phyloP scores from a whole-genome alignment of 2,797 vertebrate genomes.

The Parauchenoglanis ngamensis region DNA sequence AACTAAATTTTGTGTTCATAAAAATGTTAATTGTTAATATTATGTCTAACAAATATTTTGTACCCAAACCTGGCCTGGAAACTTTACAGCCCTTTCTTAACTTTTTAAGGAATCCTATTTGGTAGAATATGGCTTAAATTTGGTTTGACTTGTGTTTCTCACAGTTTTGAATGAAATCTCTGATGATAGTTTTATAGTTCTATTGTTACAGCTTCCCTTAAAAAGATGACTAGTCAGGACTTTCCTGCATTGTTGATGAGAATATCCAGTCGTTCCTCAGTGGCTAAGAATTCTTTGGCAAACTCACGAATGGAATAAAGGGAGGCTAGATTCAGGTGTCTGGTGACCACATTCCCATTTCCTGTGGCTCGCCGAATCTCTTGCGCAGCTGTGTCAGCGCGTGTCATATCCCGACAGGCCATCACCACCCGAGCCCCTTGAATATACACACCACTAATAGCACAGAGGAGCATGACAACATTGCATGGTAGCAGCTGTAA shows the following conservation, averaged over 20 bases:
- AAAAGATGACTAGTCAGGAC: background rate
- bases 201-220: background rate
- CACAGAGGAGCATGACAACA: conserved; percentile 6
- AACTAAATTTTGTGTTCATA: background rate
- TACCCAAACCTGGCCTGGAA: background rate
- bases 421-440: conserved; percentile 76
- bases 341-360: conserved; percentile 71
- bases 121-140: background rate
- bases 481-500: background rate
- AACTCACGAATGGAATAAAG: conserved; percentile 71
- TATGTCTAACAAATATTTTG: background rate
- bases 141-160: background rate
- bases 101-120: background rate
- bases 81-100: background rate
- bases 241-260: conserved; percentile 80
- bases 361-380: conserved; percentile 68
- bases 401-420: conserved; percentile 74
- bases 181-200: background rate
- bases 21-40: too few relatives aligned
- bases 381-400: conserved; percentile 66
- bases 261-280: conserved; percentile 73
- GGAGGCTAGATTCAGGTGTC: conserved; percentile 74
- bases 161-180: background rate
- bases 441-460: conserved; percentile 23
- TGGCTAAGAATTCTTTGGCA: conserved; percentile 67